These are phyloP conservation scores for Tympanoctomys barrerae DNA, from an alignment of 2,797 vertebrate genomes.

Conservation along the genomic window DNA sequence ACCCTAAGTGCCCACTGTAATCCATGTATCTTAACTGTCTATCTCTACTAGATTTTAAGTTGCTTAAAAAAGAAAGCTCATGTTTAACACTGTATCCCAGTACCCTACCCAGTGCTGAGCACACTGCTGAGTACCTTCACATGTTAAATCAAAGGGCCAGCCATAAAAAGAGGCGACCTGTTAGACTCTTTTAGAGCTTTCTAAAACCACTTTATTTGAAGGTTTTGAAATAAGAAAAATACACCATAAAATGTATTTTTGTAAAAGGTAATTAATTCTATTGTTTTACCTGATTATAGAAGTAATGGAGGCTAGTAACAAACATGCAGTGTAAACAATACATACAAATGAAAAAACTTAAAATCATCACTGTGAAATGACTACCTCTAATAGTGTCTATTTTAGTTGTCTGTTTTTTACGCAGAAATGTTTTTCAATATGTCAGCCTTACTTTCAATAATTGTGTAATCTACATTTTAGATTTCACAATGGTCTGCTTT, in stretches of 20 bases:
- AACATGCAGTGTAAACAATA: neutral
- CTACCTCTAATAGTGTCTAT: neutral
- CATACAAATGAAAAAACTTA: constrained; percentile 50
- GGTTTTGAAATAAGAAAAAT: neutral
- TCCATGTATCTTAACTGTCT: neutral
- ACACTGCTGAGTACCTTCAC: neutral
- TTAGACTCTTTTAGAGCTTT: neutral
- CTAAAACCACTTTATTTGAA: neutral
- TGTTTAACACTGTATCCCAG: neutral
- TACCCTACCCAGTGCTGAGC: neutral
- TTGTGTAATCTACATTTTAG: neutral
- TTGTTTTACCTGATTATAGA: constrained; percentile 27
- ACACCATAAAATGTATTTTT: neutral
- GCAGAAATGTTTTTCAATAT: constrained; percentile 25
- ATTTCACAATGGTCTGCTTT: neutral
- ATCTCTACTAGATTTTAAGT: neutral
- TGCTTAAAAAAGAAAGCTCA: neutral
- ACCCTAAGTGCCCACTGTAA: neutral
- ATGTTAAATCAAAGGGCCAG: neutral
- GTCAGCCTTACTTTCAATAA: neutral
- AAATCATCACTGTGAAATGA: neutral
- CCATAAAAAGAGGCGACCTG: neutral
- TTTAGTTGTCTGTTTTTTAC: constrained; percentile 28
- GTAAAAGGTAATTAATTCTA: neutral
- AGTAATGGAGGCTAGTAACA: constrained; percentile 9